Base-by-base conservation (phyloP, 2,113 vertebrate species). In the Clinocottus analis region DNA sequence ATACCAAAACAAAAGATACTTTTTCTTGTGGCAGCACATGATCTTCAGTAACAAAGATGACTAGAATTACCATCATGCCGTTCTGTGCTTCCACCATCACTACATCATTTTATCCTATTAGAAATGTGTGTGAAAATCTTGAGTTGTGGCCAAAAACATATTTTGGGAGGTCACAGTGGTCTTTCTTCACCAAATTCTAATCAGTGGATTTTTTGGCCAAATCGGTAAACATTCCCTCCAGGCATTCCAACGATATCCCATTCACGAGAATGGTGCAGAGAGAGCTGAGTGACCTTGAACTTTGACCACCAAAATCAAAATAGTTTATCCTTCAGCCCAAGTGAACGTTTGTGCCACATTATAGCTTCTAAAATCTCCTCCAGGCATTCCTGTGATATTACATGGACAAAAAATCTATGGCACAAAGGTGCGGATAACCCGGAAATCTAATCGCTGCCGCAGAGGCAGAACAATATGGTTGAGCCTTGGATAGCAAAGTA, bases 21-120 rank as follows among this genome's bases (percentile, higher is more conserved):
- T 64, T 58, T 67, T 49, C 2, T 74, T 77, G 27, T 74, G 60
- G 39, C 70, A 51, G 62, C 49, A 62, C 14, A 65, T 60, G 10
- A 68, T 37, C 6, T 39, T 37, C n/a, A 56, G 14, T 39, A 11
- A 14, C 19, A n/a, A 59, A 41, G 10, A 49, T n/a, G 12, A 55
- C n/a, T 55, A 5, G 10, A 55, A 25, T 4, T 25, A 12, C 17
- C 45, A 16, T 7, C 45, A 8, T 49, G 45, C 1, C 5, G 45
- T 19, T 19, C 16, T 47, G 19, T 47, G 19, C 45, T n/a, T 25
- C 3, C n/a, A 55, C n/a, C 51, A 25, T 55, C 53, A 25, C 53
- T 25, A 14, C 8, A 25, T 55, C 11, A 25, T 55, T 13, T 55
- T 13, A 55, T 55, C 23, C 23, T 25, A 1, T 25, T 25, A 13